Percentiles rank a stretch among this genome's conserved stretches.
Evolutionary conservation across 2,888 invertebrate species (phyloP).

Genomic region (Mesochorus sp.): DNA sequence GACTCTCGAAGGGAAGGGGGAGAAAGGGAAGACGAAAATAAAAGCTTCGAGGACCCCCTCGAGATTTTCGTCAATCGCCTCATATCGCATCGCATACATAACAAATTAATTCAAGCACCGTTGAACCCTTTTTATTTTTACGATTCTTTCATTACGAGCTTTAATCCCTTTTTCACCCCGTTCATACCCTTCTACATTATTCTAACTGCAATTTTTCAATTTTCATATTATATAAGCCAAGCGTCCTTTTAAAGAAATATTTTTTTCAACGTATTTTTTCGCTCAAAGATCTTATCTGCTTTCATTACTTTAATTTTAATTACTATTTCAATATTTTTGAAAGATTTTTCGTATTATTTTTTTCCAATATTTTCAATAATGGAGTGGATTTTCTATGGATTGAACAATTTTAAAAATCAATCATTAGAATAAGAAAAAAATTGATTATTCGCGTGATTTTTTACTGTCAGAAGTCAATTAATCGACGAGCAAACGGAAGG

Average conservation of each 20-base stretch:
- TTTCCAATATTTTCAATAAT: too few relatives aligned
- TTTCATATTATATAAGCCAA: too few relatives aligned
- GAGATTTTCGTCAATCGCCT: slow-evolving; percentile 10
- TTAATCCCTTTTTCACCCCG: slow-evolving; percentile 37
- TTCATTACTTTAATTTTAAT: too few relatives aligned
- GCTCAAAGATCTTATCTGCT: too few relatives aligned
- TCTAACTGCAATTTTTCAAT: slow-evolving; percentile 19
- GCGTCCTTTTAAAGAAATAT: too few relatives aligned
- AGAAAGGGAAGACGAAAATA: slow-evolving; percentile 23
- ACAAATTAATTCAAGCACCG: slow-evolving; percentile 72
- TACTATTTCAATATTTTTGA: too few relatives aligned
- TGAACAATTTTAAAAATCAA: too few relatives aligned
- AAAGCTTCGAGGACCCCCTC: slow-evolving; percentile 10
- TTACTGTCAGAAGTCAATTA: neutral
- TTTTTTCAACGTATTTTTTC: too few relatives aligned
- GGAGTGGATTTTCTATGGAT: too few relatives aligned
- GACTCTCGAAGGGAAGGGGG: slow-evolving; percentile 45
- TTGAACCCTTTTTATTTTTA: slow-evolving; percentile 62
- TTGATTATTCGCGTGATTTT: too few relatives aligned
- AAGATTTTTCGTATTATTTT: too few relatives aligned
- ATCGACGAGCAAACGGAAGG: neutral
- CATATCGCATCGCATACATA: slow-evolving; percentile 40
- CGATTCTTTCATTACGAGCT: slow-evolving; percentile 36
- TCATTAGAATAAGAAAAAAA: too few relatives aligned
- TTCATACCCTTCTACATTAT: slow-evolving; percentile 8